phyloP scores from a whole-genome alignment of 2,888 invertebrate species.

The Tachina grossa region DNA sequence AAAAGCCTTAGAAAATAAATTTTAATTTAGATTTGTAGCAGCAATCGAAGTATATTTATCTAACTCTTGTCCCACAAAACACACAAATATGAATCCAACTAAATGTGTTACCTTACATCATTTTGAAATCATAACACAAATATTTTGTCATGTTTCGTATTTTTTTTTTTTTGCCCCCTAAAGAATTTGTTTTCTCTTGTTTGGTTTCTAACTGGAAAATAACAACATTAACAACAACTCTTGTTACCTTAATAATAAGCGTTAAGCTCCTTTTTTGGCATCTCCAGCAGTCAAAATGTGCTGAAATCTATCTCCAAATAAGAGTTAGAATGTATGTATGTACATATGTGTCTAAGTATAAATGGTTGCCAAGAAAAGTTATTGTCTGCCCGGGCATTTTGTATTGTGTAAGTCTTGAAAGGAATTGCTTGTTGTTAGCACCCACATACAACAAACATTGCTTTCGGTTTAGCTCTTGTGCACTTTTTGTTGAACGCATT shows the following conservation, averaged over 20 bases:
- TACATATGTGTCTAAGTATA: background rate
- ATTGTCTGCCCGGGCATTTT: slow-evolving; percentile 13
- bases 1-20: background rate
- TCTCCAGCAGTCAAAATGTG: slow-evolving; percentile 8
- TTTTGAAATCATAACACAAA: slow-evolving; percentile 52
- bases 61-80: background rate
- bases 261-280: slow-evolving; percentile 43
- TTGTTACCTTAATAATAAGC: slow-evolving; percentile 35
- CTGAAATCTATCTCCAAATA: slow-evolving; percentile 17
- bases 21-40: background rate
- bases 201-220: slow-evolving; percentile 27
- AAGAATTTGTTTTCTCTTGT: slow-evolving; percentile 27
- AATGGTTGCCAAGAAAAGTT: slow-evolving; percentile 21
- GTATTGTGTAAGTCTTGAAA: slow-evolving; percentile 5
- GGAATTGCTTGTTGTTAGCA: slow-evolving; percentile 47
- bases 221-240: slow-evolving; percentile 23
- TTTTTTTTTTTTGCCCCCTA: slow-evolving; percentile 28
- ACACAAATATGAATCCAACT: background rate
- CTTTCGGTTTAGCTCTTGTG: slow-evolving; percentile 8
- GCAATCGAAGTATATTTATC: background rate
- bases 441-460: slow-evolving; percentile 53
- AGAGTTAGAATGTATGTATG: no score
- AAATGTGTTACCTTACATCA: slow-evolving; percentile 51
- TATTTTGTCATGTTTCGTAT: slow-evolving; percentile 55
- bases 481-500: slow-evolving; percentile 26